Base-by-base conservation (phyloP, 2,797 vertebrate species). In the Hydrolagus colliei region DNA sequence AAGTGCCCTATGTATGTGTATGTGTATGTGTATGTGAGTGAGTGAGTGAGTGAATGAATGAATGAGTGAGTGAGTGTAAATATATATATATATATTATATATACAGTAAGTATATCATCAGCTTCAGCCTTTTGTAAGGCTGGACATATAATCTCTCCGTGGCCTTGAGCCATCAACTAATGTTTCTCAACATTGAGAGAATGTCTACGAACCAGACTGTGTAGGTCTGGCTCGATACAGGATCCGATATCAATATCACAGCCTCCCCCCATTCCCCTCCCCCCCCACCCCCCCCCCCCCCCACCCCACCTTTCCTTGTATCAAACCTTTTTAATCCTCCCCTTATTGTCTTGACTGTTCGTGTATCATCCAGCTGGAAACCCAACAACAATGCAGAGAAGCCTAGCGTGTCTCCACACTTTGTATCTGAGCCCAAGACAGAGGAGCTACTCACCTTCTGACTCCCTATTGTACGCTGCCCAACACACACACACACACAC, bases 351-450 rank as follows among this genome's bases (percentile, higher is more conserved):
- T 27, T 63, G 35, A 63, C 20, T 52, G 1, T 9, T 73, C 61
- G 14, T 63, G 78, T 35, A 86, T 35, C 79, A 80, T 86, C 72
- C 71, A 86, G 71, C 71, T 72, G 71, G 22, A 72, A 71, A 14
- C 68, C 59, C 22, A 4, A 0, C 1, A 73, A 86, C 86, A 86
- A 72, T 72, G 67, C 20, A 62, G 59, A 32, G n/a, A 14, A 72
- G 32, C 52, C 14, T 18, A 72, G 68, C 20, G n/a, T 41, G 85
- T 35, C 62, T 27, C 62, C 59, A 52, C 27, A 72, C 22, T 52
- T 22, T 82, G 20, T 72, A 16, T 80, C n/a, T 1, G 86, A 86
- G 22, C 20, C 16, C 9, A 68, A 27, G 35, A 41, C 80, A 59
- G 22, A 6, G 32, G 71, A 41, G 10, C 52, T 75, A 63, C 20